Evolutionary conservation across 2,888 invertebrate genomes (phyloP).

Genomic region (Phaedon cochleariae): DNA sequence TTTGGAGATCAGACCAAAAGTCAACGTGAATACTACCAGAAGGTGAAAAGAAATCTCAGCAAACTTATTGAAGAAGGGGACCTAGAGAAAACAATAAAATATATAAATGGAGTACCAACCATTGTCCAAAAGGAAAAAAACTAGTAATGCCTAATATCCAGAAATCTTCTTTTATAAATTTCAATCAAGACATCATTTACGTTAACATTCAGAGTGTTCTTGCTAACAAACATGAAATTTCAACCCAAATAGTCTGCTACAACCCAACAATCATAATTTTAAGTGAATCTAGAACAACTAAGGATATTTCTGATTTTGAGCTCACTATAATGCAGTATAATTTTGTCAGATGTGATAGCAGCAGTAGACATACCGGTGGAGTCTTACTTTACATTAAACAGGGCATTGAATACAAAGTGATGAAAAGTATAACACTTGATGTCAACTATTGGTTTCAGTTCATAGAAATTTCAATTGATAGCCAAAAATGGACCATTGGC

Average conservation of each 20-base stretch:
- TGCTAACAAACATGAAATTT: slow-evolving; percentile 6
- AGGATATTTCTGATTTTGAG: neutral
- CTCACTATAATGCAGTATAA: neutral
- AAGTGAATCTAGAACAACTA: slow-evolving; percentile 5
- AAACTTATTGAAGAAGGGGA: neutral
- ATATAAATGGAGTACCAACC: neutral
- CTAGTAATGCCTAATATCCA: slow-evolving; percentile 7
- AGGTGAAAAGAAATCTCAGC: slow-evolving; percentile 1
- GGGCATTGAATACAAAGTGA: slow-evolving; percentile 1
- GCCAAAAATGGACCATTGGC: neutral
- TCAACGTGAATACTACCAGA: slow-evolving; percentile 5
- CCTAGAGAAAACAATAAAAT: neutral
- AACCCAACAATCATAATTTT: slow-evolving; percentile 2
- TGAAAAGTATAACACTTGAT: neutral
- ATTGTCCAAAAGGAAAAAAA: slow-evolving; percentile 4
- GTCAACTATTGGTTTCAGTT: slow-evolving; percentile 3
- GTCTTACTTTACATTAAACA: slow-evolving; percentile 3
- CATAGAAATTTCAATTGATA: neutral
- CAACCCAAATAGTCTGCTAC: neutral
- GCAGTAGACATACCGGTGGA: slow-evolving; percentile 5
- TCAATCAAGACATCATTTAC: slow-evolving; percentile 10
- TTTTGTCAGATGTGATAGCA: neutral
- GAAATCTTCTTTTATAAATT: slow-evolving; percentile 1
- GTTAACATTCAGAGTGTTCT: slow-evolving; percentile 8
- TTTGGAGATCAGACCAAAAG: slow-evolving; percentile 8